Evolutionary conservation across 2,888 invertebrate species (phyloP).

Genomic region (Pinctada fucata): DNA sequence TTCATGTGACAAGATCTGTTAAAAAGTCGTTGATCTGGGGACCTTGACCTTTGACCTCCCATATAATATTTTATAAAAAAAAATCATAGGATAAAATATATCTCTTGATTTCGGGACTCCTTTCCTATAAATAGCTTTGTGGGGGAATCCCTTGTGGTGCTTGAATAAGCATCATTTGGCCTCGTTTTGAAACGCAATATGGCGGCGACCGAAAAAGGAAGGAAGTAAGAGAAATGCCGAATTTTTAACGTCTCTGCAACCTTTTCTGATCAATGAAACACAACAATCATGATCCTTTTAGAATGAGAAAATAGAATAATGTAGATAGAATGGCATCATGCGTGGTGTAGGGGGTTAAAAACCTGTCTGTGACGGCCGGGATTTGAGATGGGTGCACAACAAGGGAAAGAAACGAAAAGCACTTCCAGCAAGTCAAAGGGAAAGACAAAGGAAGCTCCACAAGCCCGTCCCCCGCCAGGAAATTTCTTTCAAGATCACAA

Average conservation of each 20-base stretch:
- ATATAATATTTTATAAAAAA: too few species aligned
- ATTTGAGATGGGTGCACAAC: slow-evolving; percentile 57
- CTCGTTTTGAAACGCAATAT: slow-evolving; percentile 44
- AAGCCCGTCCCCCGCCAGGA: slow-evolving; percentile 33
- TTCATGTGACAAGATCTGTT: too few species aligned
- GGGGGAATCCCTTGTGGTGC: background rate
- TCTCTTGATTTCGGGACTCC: too few species aligned
- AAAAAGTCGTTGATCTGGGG: too few species aligned
- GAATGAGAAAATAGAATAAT: too few species aligned
- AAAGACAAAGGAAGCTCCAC: slow-evolving; percentile 31
- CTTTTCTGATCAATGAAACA: background rate
- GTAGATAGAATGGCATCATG: slow-evolving; percentile 4
- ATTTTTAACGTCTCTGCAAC: background rate
- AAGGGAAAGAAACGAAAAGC: slow-evolving; percentile 49
- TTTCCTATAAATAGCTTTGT: too few species aligned
- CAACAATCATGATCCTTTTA: too few species aligned
- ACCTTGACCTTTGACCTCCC: too few species aligned
- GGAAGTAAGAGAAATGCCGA: slow-evolving; percentile 30
- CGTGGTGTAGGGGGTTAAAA: slow-evolving; percentile 41
- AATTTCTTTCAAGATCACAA: slow-evolving; percentile 37
- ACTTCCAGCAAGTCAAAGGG: slow-evolving; percentile 30
- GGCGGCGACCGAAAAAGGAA: slow-evolving; percentile 45
- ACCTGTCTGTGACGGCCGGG: slow-evolving; percentile 14
- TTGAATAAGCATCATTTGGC: background rate
- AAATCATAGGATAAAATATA: too few species aligned